These are phyloP conservation scores for Empidonax traillii DNA, from an alignment of 2,113 vertebrate species.

Conservation along the genomic window DNA sequence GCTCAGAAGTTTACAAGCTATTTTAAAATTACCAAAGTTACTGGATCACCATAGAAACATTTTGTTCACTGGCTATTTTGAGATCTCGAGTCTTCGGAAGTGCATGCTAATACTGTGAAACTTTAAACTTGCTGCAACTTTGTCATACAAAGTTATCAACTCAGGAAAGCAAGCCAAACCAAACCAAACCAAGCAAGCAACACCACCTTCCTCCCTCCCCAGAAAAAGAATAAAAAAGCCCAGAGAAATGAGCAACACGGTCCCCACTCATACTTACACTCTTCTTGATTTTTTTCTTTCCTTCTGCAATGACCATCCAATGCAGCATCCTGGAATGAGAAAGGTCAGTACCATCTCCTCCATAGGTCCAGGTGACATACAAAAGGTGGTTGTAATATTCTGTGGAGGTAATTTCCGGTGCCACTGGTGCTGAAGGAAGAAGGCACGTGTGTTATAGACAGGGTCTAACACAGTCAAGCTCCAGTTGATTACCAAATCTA, in stretches of 20 bases:
- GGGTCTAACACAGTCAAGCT: background rate
- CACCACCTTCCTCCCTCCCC: fast-evolving
- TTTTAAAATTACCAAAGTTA: background rate
- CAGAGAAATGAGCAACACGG: background rate
- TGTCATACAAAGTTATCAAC: background rate
- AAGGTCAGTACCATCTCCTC: constrained; percentile 86
- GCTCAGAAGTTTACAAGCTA: background rate
- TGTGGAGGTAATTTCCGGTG: constrained; percentile 88
- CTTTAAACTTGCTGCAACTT: background rate
- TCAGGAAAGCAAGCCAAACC: background rate
- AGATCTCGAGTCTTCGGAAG: background rate
- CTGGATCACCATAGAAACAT: background rate
- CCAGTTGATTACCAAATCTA: background rate
- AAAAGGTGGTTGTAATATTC: constrained; percentile 87
- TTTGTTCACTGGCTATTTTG: background rate
- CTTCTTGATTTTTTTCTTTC: constrained; percentile 87
- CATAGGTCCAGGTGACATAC: constrained; percentile 89
- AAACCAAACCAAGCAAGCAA: background rate
- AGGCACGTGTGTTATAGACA: background rate
- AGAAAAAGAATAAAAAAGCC: fast-evolving
- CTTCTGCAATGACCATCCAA: constrained; percentile 91
- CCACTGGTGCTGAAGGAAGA: constrained; percentile 84
- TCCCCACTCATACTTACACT: constrained; percentile 68
- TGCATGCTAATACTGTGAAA: background rate
- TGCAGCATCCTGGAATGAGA: constrained; percentile 94